Conservation (phyloP, 2,113 vertebrate species). For the Harpagus bidentatus region DNA sequence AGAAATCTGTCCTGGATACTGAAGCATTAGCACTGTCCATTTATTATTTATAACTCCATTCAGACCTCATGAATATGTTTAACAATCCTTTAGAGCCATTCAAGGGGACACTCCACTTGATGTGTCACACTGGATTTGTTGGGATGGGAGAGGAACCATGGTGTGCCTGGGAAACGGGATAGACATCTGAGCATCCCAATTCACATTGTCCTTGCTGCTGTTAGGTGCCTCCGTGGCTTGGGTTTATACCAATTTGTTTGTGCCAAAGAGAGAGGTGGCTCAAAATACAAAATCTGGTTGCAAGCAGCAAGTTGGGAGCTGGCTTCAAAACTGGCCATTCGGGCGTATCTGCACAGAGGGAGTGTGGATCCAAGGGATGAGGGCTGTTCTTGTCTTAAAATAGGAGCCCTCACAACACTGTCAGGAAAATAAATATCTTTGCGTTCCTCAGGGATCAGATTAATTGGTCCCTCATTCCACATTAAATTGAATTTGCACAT, state of each 20-base stretch:
- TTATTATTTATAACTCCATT: not conserved
- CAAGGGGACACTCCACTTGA: not conserved
- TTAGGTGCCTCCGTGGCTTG: not conserved
- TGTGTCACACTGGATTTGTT: not conserved
- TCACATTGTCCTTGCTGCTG: not conserved
- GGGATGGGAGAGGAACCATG: not conserved
- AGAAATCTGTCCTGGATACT: not conserved
- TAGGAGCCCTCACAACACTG: not conserved
- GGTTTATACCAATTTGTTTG: not conserved
- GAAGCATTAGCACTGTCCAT: not conserved
- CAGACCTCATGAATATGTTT: not conserved
- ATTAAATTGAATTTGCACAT: conserved; percentile 11
- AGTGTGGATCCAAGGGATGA: not conserved
- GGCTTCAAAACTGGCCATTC: not conserved
- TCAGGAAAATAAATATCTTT: not conserved
- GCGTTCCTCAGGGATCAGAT: not conserved
- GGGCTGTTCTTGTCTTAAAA: not conserved
- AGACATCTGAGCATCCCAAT: not conserved
- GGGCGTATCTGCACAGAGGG: not conserved
- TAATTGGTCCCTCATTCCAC: not conserved
- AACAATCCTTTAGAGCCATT: not conserved
- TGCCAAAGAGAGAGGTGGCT: not conserved
- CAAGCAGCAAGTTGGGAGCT: not conserved
- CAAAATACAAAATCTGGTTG: not conserved
- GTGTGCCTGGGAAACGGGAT: not conserved